Evolutionary conservation across 2,113 vertebrate genomes (phyloP), one percentile per base, ranked within the genome.

Genomic region (Ochotona princeps): DNA sequence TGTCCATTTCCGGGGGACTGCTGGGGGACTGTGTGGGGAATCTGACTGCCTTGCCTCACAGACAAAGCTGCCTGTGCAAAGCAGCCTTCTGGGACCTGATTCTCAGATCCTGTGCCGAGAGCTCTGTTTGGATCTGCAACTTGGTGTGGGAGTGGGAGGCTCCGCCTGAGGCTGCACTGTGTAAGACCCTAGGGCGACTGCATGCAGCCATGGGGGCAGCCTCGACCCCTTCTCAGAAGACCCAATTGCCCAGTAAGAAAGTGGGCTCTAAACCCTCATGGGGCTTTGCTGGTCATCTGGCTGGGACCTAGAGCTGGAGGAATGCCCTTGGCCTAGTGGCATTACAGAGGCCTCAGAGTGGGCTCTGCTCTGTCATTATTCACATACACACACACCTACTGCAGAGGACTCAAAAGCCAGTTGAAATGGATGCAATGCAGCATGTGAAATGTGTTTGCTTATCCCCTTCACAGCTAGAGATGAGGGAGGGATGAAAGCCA

Each of bases 1-100:
- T 82, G 83, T 91, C 10, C 70, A 92, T 95, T 96, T 97, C 96
- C 90, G 91, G 96, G 94, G 91, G 91, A 91, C 32, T 96, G 76
- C 6, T 44, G 44, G 87, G 83, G 92, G 38, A 44, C 38, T 44
- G 81, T 73, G 75, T 32, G 28, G 95, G 89, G 91, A 92, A 93
- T 94, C 92, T 96, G 95, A 91, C 83, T 91, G 95, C 89, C 81
- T 94, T 81, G 60, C 60, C 81, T 94, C 76, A 70, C 83, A 15
- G n/a, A 94, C 88, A 81, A 89, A 97, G 87, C 78, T 91, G 90
- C 32, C 87, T 70, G 85, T 95, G 95, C 97, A 97, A 97, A 96
- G 95, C 84, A 89, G 86, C 54, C 72, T 54, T 47, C 88, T 83
- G 49, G n/a, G 35, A 84, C 67, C 92, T 84, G 76, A 89, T 96